These are phyloP conservation scores for Napeogenes sylphis DNA, from an alignment of 2,888 invertebrate genomes.

Conservation along the genomic window DNA sequence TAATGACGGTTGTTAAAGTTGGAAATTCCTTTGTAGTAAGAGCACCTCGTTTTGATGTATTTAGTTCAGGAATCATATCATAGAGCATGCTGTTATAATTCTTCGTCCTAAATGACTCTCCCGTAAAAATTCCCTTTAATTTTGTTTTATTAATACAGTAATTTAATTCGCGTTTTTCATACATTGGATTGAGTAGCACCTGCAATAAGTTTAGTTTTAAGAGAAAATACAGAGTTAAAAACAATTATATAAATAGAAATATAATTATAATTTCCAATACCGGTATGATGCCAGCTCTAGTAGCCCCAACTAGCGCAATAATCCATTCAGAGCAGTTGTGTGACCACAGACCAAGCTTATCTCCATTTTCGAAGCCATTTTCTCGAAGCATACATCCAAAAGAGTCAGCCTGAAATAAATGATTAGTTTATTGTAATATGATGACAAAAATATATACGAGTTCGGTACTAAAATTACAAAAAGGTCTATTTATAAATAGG, in stretches of 20 bases:
- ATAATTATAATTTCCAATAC: constrained; percentile 51
- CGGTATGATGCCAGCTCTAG: constrained; percentile 85
- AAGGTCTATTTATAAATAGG: no score
- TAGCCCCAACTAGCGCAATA: constrained; percentile 82
- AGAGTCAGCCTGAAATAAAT: constrained; percentile 78
- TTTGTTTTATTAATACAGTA: constrained; percentile 86
- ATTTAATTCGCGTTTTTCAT: constrained; percentile 83
- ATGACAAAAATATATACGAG: no score
- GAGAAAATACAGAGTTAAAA: background rate
- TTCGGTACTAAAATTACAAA: no score
- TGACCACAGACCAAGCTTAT: constrained; percentile 89
- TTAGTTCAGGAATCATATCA: constrained; percentile 78
- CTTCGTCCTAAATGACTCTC: constrained; percentile 79
- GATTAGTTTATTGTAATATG: background rate
- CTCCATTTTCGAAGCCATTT: constrained; percentile 84
- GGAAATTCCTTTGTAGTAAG: constrained; percentile 71
- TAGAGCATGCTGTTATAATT: constrained; percentile 82
- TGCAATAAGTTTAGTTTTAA: constrained; percentile 39
- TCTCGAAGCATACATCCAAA: constrained; percentile 85
- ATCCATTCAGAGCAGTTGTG: constrained; percentile 89
- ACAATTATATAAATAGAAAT: background rate
- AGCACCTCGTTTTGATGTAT: constrained; percentile 58
- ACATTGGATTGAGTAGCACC: constrained; percentile 89
- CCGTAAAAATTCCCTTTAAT: constrained; percentile 82
- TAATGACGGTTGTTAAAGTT: constrained; percentile 75